Base-by-base conservation (phyloP, 2,113 vertebrate genomes). In the Ciconia maguari region DNA sequence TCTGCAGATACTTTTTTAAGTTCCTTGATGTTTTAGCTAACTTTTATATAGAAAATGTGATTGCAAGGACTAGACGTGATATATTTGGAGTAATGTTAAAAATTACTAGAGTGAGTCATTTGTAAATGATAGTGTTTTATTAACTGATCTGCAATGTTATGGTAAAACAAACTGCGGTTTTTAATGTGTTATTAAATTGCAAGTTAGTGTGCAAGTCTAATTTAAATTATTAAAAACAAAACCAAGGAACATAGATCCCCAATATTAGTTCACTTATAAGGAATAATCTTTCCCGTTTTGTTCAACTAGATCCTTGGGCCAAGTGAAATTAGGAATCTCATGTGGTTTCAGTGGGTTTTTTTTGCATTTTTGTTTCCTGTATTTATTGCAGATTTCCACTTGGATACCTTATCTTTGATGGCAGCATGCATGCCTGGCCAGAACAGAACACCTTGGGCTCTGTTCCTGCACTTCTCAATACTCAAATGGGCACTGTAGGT, bases 361-460 rank as follows among this genome's bases (percentile, higher is more conserved):
- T 97, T 97, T 97, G 97, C 97, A 97, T 97, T 97, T 97, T 97
- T 97, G 95, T 97, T 96, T 97, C 95, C 96, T 97, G 93, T 97
- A 97, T 97, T 97, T 97, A 97, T 97, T 96, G 96, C 96, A 97
- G 96, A 97, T 97, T 97, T 97, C 95, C 93, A 96, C 95, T 97
- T 97, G 97, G 96, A 96, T 97, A 97, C 97, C 93, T 97, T 97
- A 96, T 97, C 97, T 97, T 96, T 97, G 96, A 97, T 97, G 96
- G 97, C 96, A 97, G 97, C 97, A 97, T 97, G 96, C 97, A 97
- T 97, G 96, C 96, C 96, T 97, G 96, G 96, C 96, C 96, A 97
- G 96, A 97, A 97, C 96, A 97, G 97, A 97, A 97, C 95, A 97
- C 90, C 97, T 97, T 96, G 97, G 96, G 97, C 97, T 97, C 96